Conservation (phyloP, 2,888 invertebrate genomes). For the Leptarthrus brevirostris region DNA sequence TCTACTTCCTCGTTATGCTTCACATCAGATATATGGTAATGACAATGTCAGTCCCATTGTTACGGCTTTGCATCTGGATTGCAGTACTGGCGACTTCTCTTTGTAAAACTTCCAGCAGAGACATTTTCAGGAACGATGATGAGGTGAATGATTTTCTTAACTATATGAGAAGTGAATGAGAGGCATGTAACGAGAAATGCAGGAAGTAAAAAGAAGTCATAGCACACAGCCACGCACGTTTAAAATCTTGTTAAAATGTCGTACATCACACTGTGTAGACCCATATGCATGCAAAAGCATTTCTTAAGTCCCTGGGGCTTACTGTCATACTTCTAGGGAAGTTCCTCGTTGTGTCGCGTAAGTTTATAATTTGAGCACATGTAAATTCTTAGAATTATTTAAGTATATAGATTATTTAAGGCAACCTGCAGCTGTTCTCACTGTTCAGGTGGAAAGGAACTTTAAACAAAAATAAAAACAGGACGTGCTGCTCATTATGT, state of each 20-base stretch:
- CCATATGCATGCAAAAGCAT: neutral
- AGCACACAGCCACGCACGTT: no score
- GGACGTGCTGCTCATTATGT: no score
- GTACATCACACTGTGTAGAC: neutral
- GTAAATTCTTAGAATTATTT: no score
- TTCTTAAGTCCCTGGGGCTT: no score
- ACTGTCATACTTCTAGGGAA: no score
- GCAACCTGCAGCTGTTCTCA: no score
- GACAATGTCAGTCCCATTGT: neutral
- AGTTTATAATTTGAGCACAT: no score
- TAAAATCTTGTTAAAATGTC: no score
- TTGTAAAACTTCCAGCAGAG: neutral
- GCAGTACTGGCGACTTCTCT: neutral
- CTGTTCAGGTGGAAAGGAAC: no score
- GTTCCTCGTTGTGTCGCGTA: no score
- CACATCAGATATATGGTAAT: constrained; percentile 19
- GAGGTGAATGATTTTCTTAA: constrained; percentile 5
- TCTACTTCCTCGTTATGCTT: constrained; percentile 32
- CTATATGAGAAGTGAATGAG: neutral
- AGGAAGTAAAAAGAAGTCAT: neutral
- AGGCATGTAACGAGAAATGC: neutral
- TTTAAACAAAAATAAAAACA: no score
- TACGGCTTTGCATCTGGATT: neutral
- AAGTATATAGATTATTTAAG: no score
- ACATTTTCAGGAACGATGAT: neutral